Evolutionary conservation across 2,113 vertebrate genomes (phyloP).

Genomic region (Campylomormyrus tamandua): DNA sequence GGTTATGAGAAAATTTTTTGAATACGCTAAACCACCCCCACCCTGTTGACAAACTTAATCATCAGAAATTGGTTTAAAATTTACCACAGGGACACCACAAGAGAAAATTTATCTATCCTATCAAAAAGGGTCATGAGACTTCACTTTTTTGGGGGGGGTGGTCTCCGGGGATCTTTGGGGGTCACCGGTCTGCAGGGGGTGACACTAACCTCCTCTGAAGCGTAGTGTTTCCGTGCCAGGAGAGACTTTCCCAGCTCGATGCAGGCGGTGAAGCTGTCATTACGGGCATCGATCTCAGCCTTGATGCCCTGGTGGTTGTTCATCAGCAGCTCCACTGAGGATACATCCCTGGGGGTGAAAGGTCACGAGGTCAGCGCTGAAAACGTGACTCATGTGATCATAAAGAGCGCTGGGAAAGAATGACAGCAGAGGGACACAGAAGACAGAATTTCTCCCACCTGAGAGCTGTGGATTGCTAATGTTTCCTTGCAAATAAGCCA

Average conservation of each 20-base stretch:
- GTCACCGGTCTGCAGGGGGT: not conserved
- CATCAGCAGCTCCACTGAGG: conserved; percentile 92
- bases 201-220: conserved; percentile 80
- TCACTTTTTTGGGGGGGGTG: not conserved
- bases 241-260: conserved; percentile 91
- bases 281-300: conserved; percentile 91
- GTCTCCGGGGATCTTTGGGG: not conserved
- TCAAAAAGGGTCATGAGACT: not conserved
- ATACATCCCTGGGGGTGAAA: conserved; percentile 74
- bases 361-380: not conserved
- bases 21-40: not conserved
- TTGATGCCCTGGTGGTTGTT: conserved; percentile 98
- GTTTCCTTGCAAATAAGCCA: not conserved
- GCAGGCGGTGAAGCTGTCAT: conserved; percentile 89
- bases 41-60: not conserved
- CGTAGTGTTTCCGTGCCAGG: conserved; percentile 87
- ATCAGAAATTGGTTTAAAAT: not conserved
- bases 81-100: not conserved
- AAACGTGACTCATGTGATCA: not conserved
- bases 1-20: not conserved
- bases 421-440: not conserved
- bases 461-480: not conserved
- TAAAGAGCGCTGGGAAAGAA: not conserved
- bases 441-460: not conserved
- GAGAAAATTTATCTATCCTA: not conserved